Evolutionary conservation across 1,140 invertebrate genomes (phyloP), one percentile per base, ranked within the genome.

Genomic region (Drosophila varians): DNA sequence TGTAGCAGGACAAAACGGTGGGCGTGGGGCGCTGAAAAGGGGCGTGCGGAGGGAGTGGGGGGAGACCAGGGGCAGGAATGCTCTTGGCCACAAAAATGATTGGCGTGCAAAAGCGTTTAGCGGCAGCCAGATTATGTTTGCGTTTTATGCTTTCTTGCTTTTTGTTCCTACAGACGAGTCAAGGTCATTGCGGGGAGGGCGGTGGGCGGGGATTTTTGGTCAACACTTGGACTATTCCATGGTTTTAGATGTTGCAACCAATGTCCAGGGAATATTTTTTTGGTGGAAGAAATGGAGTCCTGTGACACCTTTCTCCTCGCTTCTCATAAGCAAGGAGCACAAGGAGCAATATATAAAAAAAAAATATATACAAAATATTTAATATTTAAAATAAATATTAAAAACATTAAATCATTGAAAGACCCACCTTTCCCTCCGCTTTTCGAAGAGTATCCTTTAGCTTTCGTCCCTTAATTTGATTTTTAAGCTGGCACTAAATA

Each of bases 81-180:
- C 16, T 36, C 16, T 8, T 43, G 51, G 64, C 18, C 65, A 58
- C 40, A 38, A 25, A 49, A 71, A 71, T 72, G 54, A 71, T 52
- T 72, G 65, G 68, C 66, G 25, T 71, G 54, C 34, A 52, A 64
- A 71, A 72, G 54, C 66, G 68, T 72, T 72, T 71, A 71, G 65
- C 47, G 66, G 53, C 18, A 70, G 47, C 25, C 66, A 38, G 65
- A 58, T 71, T 52, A 69, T 69, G 21, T 53, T 57, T 68, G 31
- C 42, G 34, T 42, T 62, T n/a, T 65, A 68, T 58, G 36, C 19
- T 70, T n/a, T n/a, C 42, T 58, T 69, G 46, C 34, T 34, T 48
- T 38, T 47, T 66, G 64, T 21, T 21, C 2, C 4, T 21, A 11
- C 28, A 11, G 51, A 43, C 28, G 16, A 47, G 18, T 46, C 64